Evolutionary conservation across 2,888 invertebrate species (phyloP).

Genomic region (Steinernema scapterisci): DNA sequence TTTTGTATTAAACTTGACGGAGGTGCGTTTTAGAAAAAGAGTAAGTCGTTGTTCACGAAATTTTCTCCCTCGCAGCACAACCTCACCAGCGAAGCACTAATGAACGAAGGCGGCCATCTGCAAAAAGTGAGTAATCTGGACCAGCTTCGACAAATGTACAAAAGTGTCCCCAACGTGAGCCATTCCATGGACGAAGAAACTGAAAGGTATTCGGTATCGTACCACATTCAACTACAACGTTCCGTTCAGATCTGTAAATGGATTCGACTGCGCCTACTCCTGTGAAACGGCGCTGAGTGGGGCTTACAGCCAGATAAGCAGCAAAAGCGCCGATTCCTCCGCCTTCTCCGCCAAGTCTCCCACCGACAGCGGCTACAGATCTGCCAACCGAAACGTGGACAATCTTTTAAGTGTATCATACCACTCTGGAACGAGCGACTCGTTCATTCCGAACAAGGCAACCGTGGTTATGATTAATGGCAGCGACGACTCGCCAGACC

Average conservation of each 20-base stretch:
- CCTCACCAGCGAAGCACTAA: slow-evolving; percentile 21
- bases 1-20: too few species aligned
- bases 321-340: slow-evolving; percentile 30
- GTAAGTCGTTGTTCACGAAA: slow-evolving; percentile 34
- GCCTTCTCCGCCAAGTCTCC: slow-evolving; percentile 45
- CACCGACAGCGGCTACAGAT: slow-evolving; percentile 51
- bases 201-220: not conserved
- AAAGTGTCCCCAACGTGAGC: slow-evolving; percentile 49
- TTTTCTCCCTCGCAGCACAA: slow-evolving; percentile 34
- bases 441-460: not conserved
- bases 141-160: slow-evolving; percentile 49
- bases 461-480: slow-evolving; percentile 25
- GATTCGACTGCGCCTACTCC: slow-evolving; percentile 6
- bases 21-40: slow-evolving; percentile 28
- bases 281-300: slow-evolving; percentile 23
- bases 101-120: slow-evolving; percentile 1
- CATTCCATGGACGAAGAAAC: slow-evolving; percentile 36
- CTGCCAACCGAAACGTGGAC: slow-evolving; percentile 39
- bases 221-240: not conserved
- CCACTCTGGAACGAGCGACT: slow-evolving; percentile 15
- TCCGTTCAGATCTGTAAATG: not conserved
- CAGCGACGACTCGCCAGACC: not conserved
- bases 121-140: slow-evolving; percentile 47
- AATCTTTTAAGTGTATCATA: not conserved
- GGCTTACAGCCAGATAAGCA: not conserved